Base-by-base conservation (phyloP, 2,113 vertebrate species). In the Channa maculata region DNA sequence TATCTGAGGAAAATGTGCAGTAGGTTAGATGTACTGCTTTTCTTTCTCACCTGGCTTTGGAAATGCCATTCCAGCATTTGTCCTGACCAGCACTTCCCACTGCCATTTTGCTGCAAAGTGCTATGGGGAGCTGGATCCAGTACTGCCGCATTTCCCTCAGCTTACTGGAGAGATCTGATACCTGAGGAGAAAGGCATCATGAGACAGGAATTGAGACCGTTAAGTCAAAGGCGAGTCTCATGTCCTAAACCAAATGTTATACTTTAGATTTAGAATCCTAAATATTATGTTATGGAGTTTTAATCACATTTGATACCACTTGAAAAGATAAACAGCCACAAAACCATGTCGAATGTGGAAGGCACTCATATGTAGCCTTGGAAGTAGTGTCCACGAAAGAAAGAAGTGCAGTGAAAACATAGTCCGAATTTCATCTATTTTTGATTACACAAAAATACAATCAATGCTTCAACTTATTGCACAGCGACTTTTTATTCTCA, bases 31-130 rank as follows among this genome's bases (percentile, higher is more conserved):
- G 14, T n/a, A 3, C 10, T 50, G 13, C 15, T 10, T 63, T 38
- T 37, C 12, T 62, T 48, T 0, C 83, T 79, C 90, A 98, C 97
- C 96, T 96, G 87, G 93, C 94, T 92, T 92, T 96, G 68, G 93
- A 92, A 66, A 97, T 95, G 60, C 97, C 97, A 0, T 98, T 98
- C 97, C 97, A 98, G 82, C 97, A 98, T 80, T 93, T 96, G 61
- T 98, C 96, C 0, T 96, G 95, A 0, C 77, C 90, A 0, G 60
- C 65, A 0, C 90, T 9, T 55, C 94, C 95, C 79, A 93, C 87
- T 58, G 94, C 92, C 71, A 96, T 44, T 88, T 91, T 97, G 80
- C 88, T 94, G 88, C 97, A 98, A 14, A 98, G 92, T 0, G 82
- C 91, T 12, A 93, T 45, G 0, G 97, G 96, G 5, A 98, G 94